phyloP scores from a whole-genome alignment of 2,113 vertebrate genomes.

The Hypomesus transpacificus region DNA sequence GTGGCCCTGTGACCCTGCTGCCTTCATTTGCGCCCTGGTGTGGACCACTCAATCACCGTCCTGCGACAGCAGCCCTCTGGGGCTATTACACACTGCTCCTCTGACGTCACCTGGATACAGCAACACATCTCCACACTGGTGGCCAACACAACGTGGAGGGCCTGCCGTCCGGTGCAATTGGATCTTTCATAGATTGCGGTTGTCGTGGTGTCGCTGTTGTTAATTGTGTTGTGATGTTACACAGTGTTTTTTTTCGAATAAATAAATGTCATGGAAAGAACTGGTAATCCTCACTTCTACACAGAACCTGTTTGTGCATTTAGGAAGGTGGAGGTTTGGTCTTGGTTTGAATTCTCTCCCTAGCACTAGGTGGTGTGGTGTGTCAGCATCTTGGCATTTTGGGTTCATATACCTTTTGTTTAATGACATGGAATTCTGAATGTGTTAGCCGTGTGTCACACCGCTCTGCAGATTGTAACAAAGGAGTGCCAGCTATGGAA shows the following conservation, averaged over 20 bases:
- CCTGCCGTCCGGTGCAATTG: too few relatives aligned
- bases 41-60: constrained; percentile 67
- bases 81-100: constrained; percentile 44
- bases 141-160: too few relatives aligned
- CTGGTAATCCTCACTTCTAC: too few relatives aligned
- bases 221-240: too few relatives aligned
- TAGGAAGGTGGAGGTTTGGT: not conserved
- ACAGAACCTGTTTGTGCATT: too few relatives aligned
- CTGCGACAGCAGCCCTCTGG: constrained; percentile 26
- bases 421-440: constrained; percentile 40
- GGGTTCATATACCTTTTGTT: constrained; percentile 17
- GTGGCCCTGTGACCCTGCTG: constrained; percentile 58
- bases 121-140: not conserved
- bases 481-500: constrained; percentile 51
- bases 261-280: too few relatives aligned
- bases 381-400: not conserved
- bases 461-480: constrained; percentile 62
- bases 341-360: constrained; percentile 2
- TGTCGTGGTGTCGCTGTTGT: too few relatives aligned
- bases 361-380: not conserved
- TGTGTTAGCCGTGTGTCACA: constrained; percentile 59
- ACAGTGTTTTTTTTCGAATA: too few relatives aligned
- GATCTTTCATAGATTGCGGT: too few relatives aligned
- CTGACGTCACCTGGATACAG: constrained; percentile 40
- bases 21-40: constrained; percentile 74